Conservation (phyloP, 2,113 vertebrate genomes). For the Mormoops blainvillei region DNA sequence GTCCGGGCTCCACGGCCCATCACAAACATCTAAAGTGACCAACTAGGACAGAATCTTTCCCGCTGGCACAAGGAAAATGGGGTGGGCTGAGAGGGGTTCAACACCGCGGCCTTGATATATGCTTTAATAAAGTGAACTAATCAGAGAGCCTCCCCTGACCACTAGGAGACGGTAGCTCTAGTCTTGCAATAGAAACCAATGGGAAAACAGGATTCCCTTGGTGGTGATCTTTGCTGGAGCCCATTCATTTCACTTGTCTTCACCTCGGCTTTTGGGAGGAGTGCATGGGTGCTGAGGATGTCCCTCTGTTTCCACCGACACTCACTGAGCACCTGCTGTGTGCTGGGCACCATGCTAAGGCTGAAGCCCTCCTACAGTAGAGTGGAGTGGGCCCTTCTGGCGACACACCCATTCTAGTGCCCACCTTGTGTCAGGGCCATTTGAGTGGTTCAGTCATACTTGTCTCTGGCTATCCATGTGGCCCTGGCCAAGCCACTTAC, state of each 20-base stretch:
- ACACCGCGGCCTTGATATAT: rapidly evolving
- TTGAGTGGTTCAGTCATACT: rapidly evolving
- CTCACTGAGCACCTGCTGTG: background rate
- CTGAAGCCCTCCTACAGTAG: background rate
- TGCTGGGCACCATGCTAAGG: background rate
- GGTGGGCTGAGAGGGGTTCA: too few relatives aligned
- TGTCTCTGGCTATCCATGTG: background rate
- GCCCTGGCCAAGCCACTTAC: background rate
- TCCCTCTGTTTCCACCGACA: rapidly evolving
- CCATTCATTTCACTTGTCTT: background rate
- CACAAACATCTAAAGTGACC: background rate
- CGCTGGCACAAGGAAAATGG: background rate
- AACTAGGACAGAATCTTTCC: background rate
- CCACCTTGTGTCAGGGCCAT: background rate
- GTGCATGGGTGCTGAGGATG: background rate
- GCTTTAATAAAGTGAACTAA: too few relatives aligned
- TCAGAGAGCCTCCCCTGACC: background rate
- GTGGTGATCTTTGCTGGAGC: rapidly evolving
- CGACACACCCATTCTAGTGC: rapidly evolving
- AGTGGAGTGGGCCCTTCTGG: rapidly evolving
- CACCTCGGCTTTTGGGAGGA: background rate
- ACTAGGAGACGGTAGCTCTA: background rate
- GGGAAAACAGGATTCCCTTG: background rate
- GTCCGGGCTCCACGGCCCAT: background rate
- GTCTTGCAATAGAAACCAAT: background rate